Conservation (phyloP, 2,797 vertebrate genomes). For the Sphenopsis melanotis region DNA sequence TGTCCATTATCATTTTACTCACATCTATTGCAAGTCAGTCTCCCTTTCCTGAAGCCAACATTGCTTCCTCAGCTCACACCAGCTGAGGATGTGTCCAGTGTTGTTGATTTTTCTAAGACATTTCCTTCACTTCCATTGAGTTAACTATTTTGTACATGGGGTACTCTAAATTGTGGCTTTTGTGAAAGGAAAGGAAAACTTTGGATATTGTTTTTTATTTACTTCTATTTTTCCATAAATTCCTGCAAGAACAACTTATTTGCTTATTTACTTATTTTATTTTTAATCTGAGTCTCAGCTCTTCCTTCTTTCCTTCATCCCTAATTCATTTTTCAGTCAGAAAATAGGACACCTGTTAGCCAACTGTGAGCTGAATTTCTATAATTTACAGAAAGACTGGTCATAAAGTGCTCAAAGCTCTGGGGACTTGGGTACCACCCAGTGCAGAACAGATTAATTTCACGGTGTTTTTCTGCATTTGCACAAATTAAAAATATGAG, state of each 20-base stretch:
- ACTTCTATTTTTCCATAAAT: background rate
- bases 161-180: background rate
- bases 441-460: conserved; percentile 72
- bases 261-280: background rate
- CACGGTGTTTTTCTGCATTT: conserved; percentile 65
- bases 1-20: background rate
- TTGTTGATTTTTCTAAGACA: background rate
- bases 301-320: background rate
- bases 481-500: conserved; percentile 65
- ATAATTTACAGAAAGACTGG: conserved; percentile 34
- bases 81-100: background rate
- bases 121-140: background rate
- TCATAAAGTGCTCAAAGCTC: conserved; percentile 51
- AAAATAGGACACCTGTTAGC: conserved; percentile 52
- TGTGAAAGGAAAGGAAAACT: background rate
- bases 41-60: background rate
- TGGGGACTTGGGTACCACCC: conserved; percentile 52
- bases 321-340: background rate
- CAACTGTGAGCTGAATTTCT: conserved; percentile 52
- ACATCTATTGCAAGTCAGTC: background rate
- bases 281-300: background rate
- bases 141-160: background rate
- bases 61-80: background rate
- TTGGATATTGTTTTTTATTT: background rate
- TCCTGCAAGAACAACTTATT: background rate